These are phyloP conservation scores for Eciton burchellii DNA, from an alignment of 1,140 invertebrate species.

Conservation along the genomic window DNA sequence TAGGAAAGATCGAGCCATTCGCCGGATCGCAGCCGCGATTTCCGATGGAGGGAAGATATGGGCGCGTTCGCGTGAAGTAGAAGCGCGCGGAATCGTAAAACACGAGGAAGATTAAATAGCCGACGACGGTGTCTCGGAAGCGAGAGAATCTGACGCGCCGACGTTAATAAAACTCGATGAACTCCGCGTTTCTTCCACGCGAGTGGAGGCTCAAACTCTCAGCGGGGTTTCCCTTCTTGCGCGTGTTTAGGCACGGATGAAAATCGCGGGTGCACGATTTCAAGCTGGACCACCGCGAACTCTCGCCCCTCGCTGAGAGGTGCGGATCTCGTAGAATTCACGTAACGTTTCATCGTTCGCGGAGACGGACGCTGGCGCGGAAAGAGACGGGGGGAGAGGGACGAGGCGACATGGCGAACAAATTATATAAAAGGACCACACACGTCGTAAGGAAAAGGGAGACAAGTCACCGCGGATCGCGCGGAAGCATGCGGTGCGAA, in stretches of 20 bases:
- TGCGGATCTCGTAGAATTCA: constrained; percentile 32
- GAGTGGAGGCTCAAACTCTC: too few relatives aligned
- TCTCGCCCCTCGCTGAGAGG: not conserved
- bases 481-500: constrained; percentile 72
- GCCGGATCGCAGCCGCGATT: constrained; percentile 19
- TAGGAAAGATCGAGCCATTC: not conserved
- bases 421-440: constrained; percentile 83
- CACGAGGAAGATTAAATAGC: not conserved
- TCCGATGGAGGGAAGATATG: not conserved
- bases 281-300: not conserved
- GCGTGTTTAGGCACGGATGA: too few relatives aligned
- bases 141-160: too few relatives aligned
- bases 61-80: not conserved
- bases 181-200: too few relatives aligned
- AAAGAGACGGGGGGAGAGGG: constrained; percentile 16
- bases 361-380: constrained; percentile 6
- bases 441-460: constrained; percentile 73
- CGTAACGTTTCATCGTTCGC: constrained; percentile 59
- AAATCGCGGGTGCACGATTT: too few relatives aligned
- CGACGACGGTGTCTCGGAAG: not conserved
- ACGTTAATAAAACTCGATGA: too few relatives aligned
- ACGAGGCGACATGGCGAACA: constrained; percentile 63
- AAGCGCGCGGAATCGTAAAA: not conserved
- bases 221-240: too few relatives aligned
- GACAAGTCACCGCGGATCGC: constrained; percentile 65